Evolutionary conservation across 2,888 invertebrate genomes (phyloP), one percentile per base, ranked within the genome.

Genomic region (Rhabditophanes sp.): DNA sequence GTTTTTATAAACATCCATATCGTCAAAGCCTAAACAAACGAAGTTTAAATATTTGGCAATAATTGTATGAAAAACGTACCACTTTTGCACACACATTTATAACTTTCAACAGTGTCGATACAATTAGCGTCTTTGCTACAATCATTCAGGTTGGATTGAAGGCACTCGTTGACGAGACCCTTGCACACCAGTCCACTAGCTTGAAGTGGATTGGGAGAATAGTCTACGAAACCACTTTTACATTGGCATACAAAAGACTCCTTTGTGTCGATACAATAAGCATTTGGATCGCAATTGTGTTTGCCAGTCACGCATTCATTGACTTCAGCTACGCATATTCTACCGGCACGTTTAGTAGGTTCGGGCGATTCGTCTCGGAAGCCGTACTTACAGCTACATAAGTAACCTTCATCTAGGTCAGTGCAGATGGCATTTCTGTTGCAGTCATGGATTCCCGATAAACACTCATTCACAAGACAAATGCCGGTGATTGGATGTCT

Each of bases 201-300:
- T 37, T 43, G 52, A 25, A 50, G 53, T 3, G 56, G 57, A 33
- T 61, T 64, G 15, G 64, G 64, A 11, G 64, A 64, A 29, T 52
- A 51, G 37, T 64, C 64, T 30, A 64, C 51, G 44, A 43, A 64
- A 17, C 60, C 61, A n/a, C 53, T 46, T 33, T 58, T 58, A 46
- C 64, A 64, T 16, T 56, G 42, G 37, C 65, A 65, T 7, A 58
- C 51, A 35, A 53, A 65, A 5, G 44, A n/a, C 45, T 52, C 17
- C 4, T 78, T 75, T 4, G 57, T 63, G 30, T 65, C 59, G 5
- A 59, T 54, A 37, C 65, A 64, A 9, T 56, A 19, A 2, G 65
- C 64, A 34, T 62, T 48, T 1, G 56, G 50, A 11, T 58, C 57
- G 41, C 65, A 64, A 23, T 42, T 40, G 17, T 55, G 43, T 5